These are phyloP conservation scores for Helogale parvula DNA, from an alignment of 2,113 vertebrate genomes.

Conservation along the genomic window DNA sequence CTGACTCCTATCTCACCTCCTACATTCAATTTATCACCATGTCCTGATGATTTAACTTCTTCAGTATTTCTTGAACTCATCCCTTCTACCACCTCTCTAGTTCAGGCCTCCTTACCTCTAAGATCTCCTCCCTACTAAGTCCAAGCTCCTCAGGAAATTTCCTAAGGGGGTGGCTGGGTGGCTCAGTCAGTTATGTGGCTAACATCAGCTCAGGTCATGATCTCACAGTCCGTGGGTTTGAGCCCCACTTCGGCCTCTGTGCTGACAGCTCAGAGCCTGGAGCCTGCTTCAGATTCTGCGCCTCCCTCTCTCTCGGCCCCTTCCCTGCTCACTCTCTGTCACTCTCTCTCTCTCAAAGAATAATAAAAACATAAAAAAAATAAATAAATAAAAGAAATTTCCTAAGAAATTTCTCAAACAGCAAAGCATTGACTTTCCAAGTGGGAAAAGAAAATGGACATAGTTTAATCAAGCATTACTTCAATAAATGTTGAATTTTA, in stretches of 20 bases:
- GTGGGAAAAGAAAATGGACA: background rate
- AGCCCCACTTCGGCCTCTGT: too few relatives aligned
- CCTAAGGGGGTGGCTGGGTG: background rate
- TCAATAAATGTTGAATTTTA: background rate
- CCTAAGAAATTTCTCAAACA: background rate
- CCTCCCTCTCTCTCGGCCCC: too few relatives aligned
- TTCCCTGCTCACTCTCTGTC: too few relatives aligned
- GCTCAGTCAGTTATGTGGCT: too few relatives aligned
- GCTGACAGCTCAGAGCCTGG: too few relatives aligned
- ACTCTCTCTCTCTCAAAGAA: too few relatives aligned
- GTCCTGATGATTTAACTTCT: background rate
- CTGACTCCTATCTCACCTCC: background rate
- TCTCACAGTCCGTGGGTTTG: too few relatives aligned
- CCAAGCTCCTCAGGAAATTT: background rate
- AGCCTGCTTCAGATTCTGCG: too few relatives aligned
- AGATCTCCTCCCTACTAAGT: background rate
- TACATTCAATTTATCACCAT: background rate
- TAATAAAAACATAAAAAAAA: background rate
- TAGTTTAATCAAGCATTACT: background rate
- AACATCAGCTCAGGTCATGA: too few relatives aligned
- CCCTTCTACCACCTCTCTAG: background rate
- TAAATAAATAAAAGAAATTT: background rate
- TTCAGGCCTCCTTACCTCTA: background rate
- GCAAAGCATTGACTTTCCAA: background rate
- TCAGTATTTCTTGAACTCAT: constrained; percentile 18